A percentile compares a stretch with the other conserved stretches of the same genome.
These are phyloP conservation scores for Theocolax elegans DNA, from an alignment of 1,140 invertebrate genomes.

Conservation along the genomic window DNA sequence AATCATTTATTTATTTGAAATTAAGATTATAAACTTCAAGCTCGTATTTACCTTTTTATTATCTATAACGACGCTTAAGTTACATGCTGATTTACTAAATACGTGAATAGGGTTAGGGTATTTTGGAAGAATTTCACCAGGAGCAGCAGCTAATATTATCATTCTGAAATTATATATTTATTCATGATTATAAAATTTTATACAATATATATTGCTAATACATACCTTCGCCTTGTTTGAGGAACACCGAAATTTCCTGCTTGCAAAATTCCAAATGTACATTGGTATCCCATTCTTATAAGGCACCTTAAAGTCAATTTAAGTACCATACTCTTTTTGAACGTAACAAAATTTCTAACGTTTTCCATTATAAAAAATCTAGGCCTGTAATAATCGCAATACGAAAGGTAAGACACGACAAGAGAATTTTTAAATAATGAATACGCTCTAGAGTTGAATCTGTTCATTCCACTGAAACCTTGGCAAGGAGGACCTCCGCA, in stretches of 20 bases:
- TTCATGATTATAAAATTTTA: not conserved
- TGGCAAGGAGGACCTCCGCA: constrained; percentile 93
- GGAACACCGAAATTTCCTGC: constrained; percentile 89
- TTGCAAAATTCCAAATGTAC: constrained; percentile 87
- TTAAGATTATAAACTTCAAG: not conserved
- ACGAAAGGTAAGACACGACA: constrained; percentile 86
- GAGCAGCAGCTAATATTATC: constrained; percentile 86
- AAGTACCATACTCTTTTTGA: constrained; percentile 83
- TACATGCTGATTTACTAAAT: constrained; percentile 79
- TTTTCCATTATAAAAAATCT: constrained; percentile 89
- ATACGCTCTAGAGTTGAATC: constrained; percentile 88
- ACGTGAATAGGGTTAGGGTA: constrained; percentile 86
- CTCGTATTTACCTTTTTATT: constrained; percentile 69
- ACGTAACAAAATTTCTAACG: constrained; percentile 86
- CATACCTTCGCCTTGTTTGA: constrained; percentile 79
- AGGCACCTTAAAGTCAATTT: constrained; percentile 84
- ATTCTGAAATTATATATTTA: constrained; percentile 68
- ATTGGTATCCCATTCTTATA: constrained; percentile 88
- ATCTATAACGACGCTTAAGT: constrained; percentile 79
- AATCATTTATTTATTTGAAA: not conserved
- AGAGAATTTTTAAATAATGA: constrained; percentile 90
- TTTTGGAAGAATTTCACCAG: constrained; percentile 80
- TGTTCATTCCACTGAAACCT: constrained; percentile 91
- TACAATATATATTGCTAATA: not conserved
- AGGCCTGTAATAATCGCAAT: constrained; percentile 88